Evolutionary conservation across 2,113 vertebrate genomes (phyloP).

Genomic region (Anguilla rostrata): DNA sequence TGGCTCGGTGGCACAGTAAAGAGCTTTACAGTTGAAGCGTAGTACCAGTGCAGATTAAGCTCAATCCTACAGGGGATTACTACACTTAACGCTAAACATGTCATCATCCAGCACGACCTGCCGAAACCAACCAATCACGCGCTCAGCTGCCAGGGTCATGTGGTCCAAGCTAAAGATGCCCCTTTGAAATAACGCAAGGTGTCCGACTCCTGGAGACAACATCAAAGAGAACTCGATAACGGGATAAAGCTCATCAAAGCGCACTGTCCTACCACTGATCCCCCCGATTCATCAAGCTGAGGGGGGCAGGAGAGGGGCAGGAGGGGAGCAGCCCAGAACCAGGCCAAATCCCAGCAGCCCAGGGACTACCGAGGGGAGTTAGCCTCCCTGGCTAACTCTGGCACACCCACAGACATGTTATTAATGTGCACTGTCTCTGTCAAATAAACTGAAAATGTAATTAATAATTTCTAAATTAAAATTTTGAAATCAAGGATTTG

Average conservation of each 20-base stretch:
- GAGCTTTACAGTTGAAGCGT: neutral
- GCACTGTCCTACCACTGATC: neutral
- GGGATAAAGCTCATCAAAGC: conserved; percentile 19
- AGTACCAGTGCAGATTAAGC: neutral
- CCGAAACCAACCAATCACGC: neutral
- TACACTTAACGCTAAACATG: conserved; percentile 2
- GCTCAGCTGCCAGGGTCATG: neutral
- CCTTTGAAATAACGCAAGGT: conserved; percentile 10
- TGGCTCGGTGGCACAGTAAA: neutral
- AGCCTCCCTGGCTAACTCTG: too few relatives aligned
- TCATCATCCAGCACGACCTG: neutral
- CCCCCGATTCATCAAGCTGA: conserved; percentile 3
- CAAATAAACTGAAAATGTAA: too few relatives aligned
- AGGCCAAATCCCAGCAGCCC: too few relatives aligned
- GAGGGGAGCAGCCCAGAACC: too few relatives aligned
- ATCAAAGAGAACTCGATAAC: conserved; percentile 1
- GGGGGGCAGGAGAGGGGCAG: neutral
- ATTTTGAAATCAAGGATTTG: too few relatives aligned
- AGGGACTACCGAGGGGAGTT: too few relatives aligned
- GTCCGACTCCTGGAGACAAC: conserved; percentile 7
- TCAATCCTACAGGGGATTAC: neutral
- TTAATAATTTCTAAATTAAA: too few relatives aligned
- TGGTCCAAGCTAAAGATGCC: neutral
- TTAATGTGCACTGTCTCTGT: too few relatives aligned
- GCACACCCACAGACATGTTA: too few relatives aligned